phyloP scores from a whole-genome alignment of 1,140 invertebrate species.

The Ips typographus region DNA sequence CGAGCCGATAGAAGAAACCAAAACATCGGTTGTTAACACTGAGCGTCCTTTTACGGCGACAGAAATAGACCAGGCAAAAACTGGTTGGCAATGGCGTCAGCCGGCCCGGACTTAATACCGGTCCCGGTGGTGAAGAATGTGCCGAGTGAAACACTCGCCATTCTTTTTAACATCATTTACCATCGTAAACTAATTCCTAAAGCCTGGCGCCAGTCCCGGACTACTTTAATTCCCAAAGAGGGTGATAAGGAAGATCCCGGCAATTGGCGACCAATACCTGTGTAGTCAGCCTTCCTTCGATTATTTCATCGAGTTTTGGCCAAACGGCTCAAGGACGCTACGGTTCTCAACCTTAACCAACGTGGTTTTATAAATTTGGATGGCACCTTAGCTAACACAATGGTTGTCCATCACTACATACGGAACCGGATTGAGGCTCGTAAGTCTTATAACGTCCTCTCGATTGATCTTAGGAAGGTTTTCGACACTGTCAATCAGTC shows the following conservation, averaged over 20 bases:
- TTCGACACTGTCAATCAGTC: too few species aligned
- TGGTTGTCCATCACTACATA: background rate
- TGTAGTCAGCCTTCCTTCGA: background rate
- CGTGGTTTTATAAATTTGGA: background rate
- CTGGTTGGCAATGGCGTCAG: too few species aligned
- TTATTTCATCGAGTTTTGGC: background rate
- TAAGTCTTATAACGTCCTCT: background rate
- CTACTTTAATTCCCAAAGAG: conserved; percentile 2
- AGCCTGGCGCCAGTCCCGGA: background rate
- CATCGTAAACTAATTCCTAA: background rate
- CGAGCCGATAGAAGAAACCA: background rate
- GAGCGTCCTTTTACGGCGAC: too few species aligned
- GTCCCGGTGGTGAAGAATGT: background rate
- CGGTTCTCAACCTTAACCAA: background rate
- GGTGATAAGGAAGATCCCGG: background rate
- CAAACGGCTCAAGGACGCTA: background rate
- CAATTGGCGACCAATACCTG: conserved; percentile 1
- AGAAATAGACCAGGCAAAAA: too few species aligned
- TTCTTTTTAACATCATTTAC: background rate
- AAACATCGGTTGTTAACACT: too few species aligned
- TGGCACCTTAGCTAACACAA: background rate
- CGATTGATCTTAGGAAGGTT: too few species aligned
- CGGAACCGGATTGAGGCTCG: background rate
- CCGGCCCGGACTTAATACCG: background rate
- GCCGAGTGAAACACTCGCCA: background rate